These are phyloP conservation scores for Stegophylla sp. DNA, from an alignment of 2,888 invertebrate genomes.

Conservation along the genomic window DNA sequence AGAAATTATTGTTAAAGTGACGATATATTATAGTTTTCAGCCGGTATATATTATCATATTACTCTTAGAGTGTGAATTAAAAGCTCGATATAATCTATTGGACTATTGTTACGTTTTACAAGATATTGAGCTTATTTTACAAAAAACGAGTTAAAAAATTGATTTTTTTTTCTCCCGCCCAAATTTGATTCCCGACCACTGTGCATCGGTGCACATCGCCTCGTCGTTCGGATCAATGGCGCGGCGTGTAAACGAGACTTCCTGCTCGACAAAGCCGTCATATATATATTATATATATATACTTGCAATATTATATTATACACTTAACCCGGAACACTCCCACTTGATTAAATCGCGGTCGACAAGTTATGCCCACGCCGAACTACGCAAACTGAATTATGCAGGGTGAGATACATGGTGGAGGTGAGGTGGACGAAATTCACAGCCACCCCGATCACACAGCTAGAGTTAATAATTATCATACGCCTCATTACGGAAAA, in stretches of 20 bases:
- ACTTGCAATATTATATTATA: background rate
- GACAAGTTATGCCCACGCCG: background rate
- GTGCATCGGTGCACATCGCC: too few species aligned
- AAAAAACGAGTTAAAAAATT: too few species aligned
- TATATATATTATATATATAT: background rate
- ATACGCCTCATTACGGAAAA: background rate
- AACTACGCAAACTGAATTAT: background rate
- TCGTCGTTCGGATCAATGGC: too few species aligned
- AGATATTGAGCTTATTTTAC: too few species aligned
- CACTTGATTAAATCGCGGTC: background rate
- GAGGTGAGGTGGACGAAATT: background rate
- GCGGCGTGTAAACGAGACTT: constrained; percentile 1
- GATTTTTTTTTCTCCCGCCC: too few species aligned
- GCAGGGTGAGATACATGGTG: background rate
- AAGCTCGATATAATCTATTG: too few species aligned
- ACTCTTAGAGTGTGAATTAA: too few species aligned
- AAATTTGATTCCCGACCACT: too few species aligned
- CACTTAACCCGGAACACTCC: background rate
- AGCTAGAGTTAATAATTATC: background rate
- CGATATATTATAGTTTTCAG: too few species aligned
- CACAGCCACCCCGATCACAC: background rate
- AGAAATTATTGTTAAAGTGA: too few species aligned
- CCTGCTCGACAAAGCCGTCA: background rate
- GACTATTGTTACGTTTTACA: too few species aligned
- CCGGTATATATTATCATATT: too few species aligned